These are phyloP conservation scores for Tylochromis polylepis DNA, from an alignment of 2,113 vertebrate genomes.

Conservation along the genomic window DNA sequence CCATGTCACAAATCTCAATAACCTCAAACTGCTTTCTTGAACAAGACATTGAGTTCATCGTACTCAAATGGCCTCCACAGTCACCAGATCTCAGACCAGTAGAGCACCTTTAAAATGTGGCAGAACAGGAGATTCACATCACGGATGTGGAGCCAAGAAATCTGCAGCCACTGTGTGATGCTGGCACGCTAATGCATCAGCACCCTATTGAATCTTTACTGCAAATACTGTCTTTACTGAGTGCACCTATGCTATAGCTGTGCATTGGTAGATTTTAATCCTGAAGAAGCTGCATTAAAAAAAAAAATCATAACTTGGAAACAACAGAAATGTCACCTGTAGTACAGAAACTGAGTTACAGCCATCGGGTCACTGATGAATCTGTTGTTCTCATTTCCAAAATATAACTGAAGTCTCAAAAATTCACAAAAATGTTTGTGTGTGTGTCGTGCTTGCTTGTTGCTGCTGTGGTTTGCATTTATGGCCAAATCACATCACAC, in stretches of 20 bases:
- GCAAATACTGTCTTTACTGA: not conserved
- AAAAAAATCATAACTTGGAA: not conserved
- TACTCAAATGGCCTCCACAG: not conserved
- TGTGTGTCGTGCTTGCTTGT: not conserved
- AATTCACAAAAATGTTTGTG: not conserved
- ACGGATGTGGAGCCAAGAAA: not conserved
- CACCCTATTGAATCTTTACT: not conserved
- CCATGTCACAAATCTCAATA: not conserved
- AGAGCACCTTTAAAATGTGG: not conserved
- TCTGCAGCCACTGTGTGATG: not conserved
- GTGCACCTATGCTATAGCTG: not conserved
- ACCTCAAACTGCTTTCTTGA: not conserved
- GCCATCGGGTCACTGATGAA: rapidly evolving
- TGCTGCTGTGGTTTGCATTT: not conserved
- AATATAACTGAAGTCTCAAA: not conserved
- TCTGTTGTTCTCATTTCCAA: too few relatives aligned
- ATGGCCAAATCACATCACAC: not conserved
- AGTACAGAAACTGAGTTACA: not conserved
- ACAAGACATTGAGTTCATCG: rapidly evolving
- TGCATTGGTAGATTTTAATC: not conserved
- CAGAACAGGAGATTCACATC: not conserved
- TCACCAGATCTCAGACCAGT: not conserved
- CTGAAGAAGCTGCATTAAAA: not conserved
- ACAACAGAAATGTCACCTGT: not conserved
- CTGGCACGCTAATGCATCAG: not conserved